phyloP scores from a whole-genome alignment of 2,797 vertebrate genomes.

The Brotogeris chrysoptera region DNA sequence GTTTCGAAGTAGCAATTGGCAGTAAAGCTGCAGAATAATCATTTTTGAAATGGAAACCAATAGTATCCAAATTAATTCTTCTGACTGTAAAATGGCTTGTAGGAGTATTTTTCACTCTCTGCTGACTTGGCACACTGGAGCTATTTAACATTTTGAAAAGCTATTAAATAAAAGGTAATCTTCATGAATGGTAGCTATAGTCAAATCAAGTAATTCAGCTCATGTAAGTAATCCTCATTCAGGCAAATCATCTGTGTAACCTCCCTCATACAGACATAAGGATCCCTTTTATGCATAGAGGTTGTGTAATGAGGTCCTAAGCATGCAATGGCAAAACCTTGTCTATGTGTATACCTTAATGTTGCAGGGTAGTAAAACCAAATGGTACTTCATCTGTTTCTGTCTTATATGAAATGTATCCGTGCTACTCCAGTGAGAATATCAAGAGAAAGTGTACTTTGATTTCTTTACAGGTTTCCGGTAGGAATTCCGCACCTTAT shows the following conservation, averaged over 20 bases:
- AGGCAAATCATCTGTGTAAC: background rate
- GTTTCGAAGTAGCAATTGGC: background rate
- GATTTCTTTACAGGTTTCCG: background rate
- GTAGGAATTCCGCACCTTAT: background rate
- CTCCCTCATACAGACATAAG: background rate
- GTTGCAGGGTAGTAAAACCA: background rate
- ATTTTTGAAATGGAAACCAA: background rate
- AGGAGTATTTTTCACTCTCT: background rate
- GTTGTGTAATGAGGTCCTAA: background rate
- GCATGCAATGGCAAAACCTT: too few species aligned
- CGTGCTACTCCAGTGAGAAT: background rate
- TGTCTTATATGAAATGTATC: background rate
- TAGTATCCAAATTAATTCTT: background rate
- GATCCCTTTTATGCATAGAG: background rate
- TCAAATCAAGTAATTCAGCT: background rate
- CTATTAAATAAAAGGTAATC: background rate
- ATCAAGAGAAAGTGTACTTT: background rate
- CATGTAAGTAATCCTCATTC: background rate
- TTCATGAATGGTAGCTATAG: background rate
- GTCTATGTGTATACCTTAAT: background rate
- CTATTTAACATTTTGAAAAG: background rate
- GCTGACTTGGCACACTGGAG: background rate
- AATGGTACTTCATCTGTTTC: background rate
- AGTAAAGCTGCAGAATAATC: slow-evolving; percentile 12
- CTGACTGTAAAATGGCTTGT: background rate